phyloP scores from a whole-genome alignment of 2,797 vertebrate species.

The Luscinia megarhynchos region DNA sequence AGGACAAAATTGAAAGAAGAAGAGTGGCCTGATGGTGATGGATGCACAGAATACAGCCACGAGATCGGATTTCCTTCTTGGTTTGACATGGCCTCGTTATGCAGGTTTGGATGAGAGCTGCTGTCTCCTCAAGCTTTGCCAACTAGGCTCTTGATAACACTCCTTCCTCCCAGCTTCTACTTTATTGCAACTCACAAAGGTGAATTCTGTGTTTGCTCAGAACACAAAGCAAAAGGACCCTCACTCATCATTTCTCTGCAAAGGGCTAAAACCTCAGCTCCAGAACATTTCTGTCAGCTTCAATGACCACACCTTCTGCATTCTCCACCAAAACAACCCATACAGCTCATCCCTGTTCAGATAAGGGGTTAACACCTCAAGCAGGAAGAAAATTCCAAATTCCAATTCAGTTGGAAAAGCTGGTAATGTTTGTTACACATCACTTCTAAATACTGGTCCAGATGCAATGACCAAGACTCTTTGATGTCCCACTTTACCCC shows the following conservation, averaged over 20 bases:
- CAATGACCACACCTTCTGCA: neutral
- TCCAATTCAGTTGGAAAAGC: neutral
- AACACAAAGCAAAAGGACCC: neutral
- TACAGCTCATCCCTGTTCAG: neutral
- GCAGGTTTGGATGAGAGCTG: neutral
- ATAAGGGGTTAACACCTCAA: neutral
- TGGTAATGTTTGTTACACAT: neutral
- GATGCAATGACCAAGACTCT: neutral
- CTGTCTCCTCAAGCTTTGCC: neutral
- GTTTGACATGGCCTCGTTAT: neutral
- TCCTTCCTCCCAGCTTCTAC: neutral
- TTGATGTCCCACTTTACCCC: neutral
- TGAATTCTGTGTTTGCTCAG: neutral
- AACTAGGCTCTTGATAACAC: neutral
- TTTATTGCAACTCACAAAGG: neutral
- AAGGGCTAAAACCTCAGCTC: neutral
- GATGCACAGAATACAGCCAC: neutral
- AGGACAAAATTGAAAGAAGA: slow-evolving; percentile 10
- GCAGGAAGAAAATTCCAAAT: neutral
- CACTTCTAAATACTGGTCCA: neutral
- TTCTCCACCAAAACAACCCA: neutral
- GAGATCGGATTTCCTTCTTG: slow-evolving; percentile 5
- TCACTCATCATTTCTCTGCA: fast-evolving
- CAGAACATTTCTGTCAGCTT: neutral
- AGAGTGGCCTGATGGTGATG: neutral